Evolutionary conservation across 2,888 invertebrate species (phyloP), one percentile per base, ranked within the genome.

Genomic region (Horisme vitalbata): DNA sequence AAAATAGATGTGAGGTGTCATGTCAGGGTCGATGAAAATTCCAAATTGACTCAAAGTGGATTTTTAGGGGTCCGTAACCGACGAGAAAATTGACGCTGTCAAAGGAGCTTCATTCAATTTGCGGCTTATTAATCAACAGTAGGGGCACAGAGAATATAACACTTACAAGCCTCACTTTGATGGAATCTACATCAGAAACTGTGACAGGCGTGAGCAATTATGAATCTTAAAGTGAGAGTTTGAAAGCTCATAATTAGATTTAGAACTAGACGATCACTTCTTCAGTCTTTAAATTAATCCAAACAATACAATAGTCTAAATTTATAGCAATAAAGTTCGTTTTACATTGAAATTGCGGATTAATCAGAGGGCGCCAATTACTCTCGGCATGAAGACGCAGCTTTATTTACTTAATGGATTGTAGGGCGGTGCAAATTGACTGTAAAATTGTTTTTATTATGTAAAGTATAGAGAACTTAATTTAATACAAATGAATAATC

Each of bases 61-160:
- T 87, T 88, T 87, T 87, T 83, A 71, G 82, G 86, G 83, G 83
- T 75, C 66, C 68, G 62, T 66, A 84, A 85, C 71, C 75, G 87
- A 50, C 65, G 75, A 70, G 80, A 82, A 86, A 87, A 89, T 88
- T 88, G 88, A 86, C 65, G 84, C 83, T 88, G 88, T 88, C 89
- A 88, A 85, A 85, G 79, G 72, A 79, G 71, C 70, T 66, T 79
- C 58, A 83, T 83, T 78, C 83, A 83, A 88, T 88, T 86, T 86
- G 75, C 55, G 77, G 83, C 75, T 79, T 84, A 88, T 88, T 86
- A 87, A 88, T 87, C 85, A 84, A 79, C 64, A 34, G 57, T 6
- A 6, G 50, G 23, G 23, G 39, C 14, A 21, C 27, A 36, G 41
- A 47, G 61, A 35, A 62, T 69, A 70, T 26, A 8, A 15, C 14